phyloP scores from a whole-genome alignment of 2,888 invertebrate genomes.

The Salticus scenicus region DNA sequence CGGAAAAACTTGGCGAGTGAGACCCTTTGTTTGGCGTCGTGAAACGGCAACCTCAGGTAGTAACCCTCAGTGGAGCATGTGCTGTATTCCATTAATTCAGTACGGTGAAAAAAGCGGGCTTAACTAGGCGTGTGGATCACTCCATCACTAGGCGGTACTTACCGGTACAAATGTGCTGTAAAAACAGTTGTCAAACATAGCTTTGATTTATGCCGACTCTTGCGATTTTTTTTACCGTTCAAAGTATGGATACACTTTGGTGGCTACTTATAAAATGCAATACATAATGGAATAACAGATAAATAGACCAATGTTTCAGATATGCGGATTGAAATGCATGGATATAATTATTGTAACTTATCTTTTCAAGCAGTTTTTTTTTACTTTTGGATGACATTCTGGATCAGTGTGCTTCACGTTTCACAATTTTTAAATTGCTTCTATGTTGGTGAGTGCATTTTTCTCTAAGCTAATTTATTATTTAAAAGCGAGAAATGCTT shows the following conservation, averaged over 20 bases:
- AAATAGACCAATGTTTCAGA: slow-evolving; percentile 37
- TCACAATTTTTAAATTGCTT: slow-evolving; percentile 26
- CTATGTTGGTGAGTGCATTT: slow-evolving; percentile 32
- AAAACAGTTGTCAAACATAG: slow-evolving; percentile 12
- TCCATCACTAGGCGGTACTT: slow-evolving; percentile 12
- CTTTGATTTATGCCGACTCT: background rate
- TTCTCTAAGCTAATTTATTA: too few species aligned
- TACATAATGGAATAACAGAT: slow-evolving; percentile 43
- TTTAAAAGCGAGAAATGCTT: too few species aligned
- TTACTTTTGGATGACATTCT: slow-evolving; percentile 34
- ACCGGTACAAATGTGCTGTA: slow-evolving; percentile 16
- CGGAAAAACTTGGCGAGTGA: slow-evolving; percentile 16
- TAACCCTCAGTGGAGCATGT: slow-evolving; percentile 22
- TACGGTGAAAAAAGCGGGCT: slow-evolving; percentile 42
- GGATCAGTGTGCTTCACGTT: slow-evolving; percentile 5
- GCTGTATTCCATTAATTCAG: slow-evolving; percentile 49
- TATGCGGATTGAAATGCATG: slow-evolving; percentile 60
- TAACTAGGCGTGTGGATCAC: slow-evolving; percentile 11
- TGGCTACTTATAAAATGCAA: slow-evolving; percentile 44
- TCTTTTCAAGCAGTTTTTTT: slow-evolving; percentile 30
- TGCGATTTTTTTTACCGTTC: background rate
- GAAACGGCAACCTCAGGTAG: background rate
- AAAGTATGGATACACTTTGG: slow-evolving; percentile 49
- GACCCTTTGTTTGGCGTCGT: background rate
- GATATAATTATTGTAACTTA: slow-evolving; percentile 15